Base-by-base conservation (phyloP, 2,888 invertebrate genomes). In the Andrena dorsata region DNA sequence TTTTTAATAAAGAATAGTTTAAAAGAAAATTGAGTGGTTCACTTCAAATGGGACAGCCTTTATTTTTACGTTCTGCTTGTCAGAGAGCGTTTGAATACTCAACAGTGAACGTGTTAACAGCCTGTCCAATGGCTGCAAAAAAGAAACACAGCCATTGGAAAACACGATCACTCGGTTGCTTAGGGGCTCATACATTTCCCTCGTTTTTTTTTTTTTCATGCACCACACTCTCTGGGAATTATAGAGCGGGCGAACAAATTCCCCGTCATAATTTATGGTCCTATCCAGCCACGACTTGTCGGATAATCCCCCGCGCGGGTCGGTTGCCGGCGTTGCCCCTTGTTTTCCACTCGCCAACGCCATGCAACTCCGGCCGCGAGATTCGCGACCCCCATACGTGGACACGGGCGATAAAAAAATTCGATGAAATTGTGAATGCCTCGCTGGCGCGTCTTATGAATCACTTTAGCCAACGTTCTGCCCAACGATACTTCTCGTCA, bases 201-300 rank as follows among this genome's bases (percentile, higher is more conserved):
- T 41, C 13, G 41, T 41, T 28, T 65, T 49, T 65, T n/a, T n/a
- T n/a, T 71, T 82, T 82, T 72, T 74, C 65, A 56, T 74, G n/a
- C 76, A 71, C 74, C 79, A 53, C 63, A 75, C 75, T 85, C 63
- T 28, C 66, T 32, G 84, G 81, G 80, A 82, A 88, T 87, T 87
- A 84, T 87, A 83, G 73, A 86, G 80, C 80, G 78, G 80, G 78
- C 75, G 83, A 82, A 88, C 85, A 85, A 88, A 89, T 87, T 89
- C 79, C 80, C 83, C 68, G 82, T 81, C 83, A 87, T 89, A 88
- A 88, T 88, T 88, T 88, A 89, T 89, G 75, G 78, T 73, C 87
- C 82, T 88, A 88, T 87, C 87, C 87, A 68, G 77, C 82, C 77
- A 84, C 82, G 84, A 82, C 76, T 86, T 75, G 80, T 74, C 80